A percentile compares a stretch with the other conserved stretches of the same genome.
Evolutionary conservation across 2,797 vertebrate genomes (phyloP).

Genomic region (Borostomias antarcticus): DNA sequence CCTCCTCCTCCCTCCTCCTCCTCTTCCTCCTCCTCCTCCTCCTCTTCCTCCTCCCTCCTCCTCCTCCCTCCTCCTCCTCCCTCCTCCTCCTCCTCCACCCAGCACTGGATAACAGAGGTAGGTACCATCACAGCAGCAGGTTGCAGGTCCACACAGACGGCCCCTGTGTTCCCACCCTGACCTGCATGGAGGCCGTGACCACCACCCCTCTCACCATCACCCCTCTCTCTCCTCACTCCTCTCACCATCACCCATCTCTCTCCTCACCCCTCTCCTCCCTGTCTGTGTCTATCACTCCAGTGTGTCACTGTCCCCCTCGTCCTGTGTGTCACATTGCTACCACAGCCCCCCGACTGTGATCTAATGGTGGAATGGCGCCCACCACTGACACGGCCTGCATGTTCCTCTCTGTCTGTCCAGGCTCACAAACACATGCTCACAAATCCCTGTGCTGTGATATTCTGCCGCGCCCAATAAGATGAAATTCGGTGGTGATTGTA

Average conservation of each 20-base stretch:
- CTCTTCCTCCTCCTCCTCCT: slow-evolving; percentile 9
- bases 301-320: neutral
- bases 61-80: slow-evolving; percentile 13
- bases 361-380: neutral
- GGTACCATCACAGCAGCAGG: slow-evolving; percentile 48
- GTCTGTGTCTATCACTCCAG: too few relatives aligned
- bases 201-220: slow-evolving; percentile 6
- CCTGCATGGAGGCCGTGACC: slow-evolving; percentile 26
- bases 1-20: slow-evolving; percentile 6
- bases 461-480: too few relatives aligned
- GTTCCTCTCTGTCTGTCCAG: too few relatives aligned
- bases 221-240: neutral
- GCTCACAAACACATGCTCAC: too few relatives aligned
- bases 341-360: neutral
- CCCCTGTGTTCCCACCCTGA: slow-evolving; percentile 10
- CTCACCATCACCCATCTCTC: neutral
- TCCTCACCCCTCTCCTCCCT: neutral
- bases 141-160: slow-evolving; percentile 32
- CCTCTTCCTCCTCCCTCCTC: slow-evolving; percentile 15
- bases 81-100: slow-evolving; percentile 30
- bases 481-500: too few relatives aligned
- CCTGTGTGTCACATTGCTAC: neutral
- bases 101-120: slow-evolving; percentile 74
- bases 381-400: neutral
- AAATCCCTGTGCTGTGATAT: neutral